Percentiles rank a stretch among this genome's conserved stretches.
These are phyloP conservation scores for Clunio marinus DNA, from an alignment of 2,888 invertebrate genomes.

Conservation along the genomic window DNA sequence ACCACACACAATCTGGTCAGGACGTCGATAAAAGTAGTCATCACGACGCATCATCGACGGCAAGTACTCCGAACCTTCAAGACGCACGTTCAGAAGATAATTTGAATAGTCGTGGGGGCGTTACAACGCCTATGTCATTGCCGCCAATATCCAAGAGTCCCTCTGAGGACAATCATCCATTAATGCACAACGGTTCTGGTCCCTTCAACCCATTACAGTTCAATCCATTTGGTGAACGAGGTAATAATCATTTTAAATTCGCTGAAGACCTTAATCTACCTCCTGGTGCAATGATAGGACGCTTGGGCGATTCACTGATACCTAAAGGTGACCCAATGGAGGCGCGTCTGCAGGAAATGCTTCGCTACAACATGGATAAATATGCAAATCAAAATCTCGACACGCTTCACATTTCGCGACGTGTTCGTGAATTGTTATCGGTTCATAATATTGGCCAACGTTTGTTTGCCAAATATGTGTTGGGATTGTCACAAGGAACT, in stretches of 20 bases:
- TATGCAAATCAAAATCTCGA: conserved; percentile 90
- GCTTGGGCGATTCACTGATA: conserved; percentile 83
- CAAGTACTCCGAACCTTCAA: conserved; percentile 52
- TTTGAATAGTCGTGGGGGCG: conserved; percentile 41
- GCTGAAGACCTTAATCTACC: conserved; percentile 75
- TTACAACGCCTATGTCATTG: conserved; percentile 47
- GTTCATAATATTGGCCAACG: conserved; percentile 98
- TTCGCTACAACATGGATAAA: conserved; percentile 93
- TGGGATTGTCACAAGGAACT: conserved; percentile 95
- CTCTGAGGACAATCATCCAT: conserved; percentile 53
- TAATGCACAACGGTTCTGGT: conserved; percentile 45
- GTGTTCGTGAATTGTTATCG: conserved; percentile 88
- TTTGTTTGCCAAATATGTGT: conserved; percentile 96
- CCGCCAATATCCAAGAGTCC: conserved; percentile 52
- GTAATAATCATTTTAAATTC: conserved; percentile 73
- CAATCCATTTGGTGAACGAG: conserved; percentile 70
- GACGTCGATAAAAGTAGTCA: conserved; percentile 44
- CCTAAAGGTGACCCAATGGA: conserved; percentile 93
- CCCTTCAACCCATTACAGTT: conserved; percentile 57
- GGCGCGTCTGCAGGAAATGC: conserved; percentile 86
- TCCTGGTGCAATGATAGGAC: conserved; percentile 76
- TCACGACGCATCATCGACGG: conserved; percentile 51
- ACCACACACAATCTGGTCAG: conserved; percentile 49
- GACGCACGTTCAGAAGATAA: conserved; percentile 42
- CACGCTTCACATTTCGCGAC: conserved; percentile 88